Evolutionary conservation across 1,140 invertebrate species (phyloP), one percentile per base, ranked within the genome.

Genomic region (Octopus bimaculoides): DNA sequence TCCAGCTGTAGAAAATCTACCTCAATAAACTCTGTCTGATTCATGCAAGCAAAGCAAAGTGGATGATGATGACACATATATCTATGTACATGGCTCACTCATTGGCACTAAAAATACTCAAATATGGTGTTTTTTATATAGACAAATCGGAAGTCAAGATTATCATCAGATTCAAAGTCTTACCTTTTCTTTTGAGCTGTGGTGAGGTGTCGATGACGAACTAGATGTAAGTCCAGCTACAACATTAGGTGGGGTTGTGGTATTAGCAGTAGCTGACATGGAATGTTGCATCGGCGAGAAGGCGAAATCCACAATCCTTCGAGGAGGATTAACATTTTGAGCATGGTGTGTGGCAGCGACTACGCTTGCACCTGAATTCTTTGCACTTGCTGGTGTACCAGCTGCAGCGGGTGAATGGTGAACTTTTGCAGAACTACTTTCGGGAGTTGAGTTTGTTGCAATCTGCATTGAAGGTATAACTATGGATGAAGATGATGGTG

Each of bases 161-260:
- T 41, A 41, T 41, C 26, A 41, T 41, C 26, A 41, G 26, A 41
- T 41, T 41, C 0, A 41, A 41, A 41, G 5, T 79, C 79, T 80
- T 54, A 85, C 84, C 80, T 84, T 85, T 52, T 82, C 83, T 79
- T 83, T 84, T 7, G 75, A 8, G 8, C 77, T 52, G 14, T 12
- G 78, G 69, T 17, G 74, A 66, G 55, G 81, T 17, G 61, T 61
- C 61, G 78, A 54, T 81, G 14, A 81, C 82, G 4, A 81, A n/a
- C 12, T 55, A 9, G 17, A 83, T 75, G 84, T 75, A 41, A 84
- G 83, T 5, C 85, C 86, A 55, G 84, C 81, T 5, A 86, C 85
- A 52, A 88, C 86, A 84, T 89, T 89, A 7, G 87, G 88, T 73
- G 88, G 87, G 66, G 26, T 41, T 52, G 88, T 88, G 10, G 86